Evolutionary conservation across 2,113 vertebrate species (phyloP).

Genomic region (Petaurus breviceps): DNA sequence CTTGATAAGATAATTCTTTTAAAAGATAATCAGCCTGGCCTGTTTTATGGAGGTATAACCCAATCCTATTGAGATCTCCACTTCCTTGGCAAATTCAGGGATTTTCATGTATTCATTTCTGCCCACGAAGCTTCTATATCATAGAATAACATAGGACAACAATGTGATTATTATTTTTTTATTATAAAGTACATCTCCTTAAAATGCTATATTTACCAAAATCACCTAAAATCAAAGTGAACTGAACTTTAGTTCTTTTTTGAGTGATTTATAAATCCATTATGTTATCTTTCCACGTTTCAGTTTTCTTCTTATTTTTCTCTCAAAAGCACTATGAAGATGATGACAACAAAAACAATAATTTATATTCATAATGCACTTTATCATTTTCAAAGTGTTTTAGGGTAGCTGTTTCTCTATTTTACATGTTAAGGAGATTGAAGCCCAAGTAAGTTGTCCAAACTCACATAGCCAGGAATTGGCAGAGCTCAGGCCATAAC

Average conservation of each 20-base stretch:
- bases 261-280: neutral
- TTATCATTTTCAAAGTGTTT: neutral
- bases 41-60: neutral
- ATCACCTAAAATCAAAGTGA: constrained; percentile 5
- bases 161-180: neutral
- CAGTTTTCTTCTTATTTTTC: neutral
- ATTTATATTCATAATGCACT: neutral
- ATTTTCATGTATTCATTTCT: neutral
- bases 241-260: neutral
- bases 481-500: neutral
- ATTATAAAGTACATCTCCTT: constrained; percentile 40
- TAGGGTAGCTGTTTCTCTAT: neutral
- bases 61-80: neutral
- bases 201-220: constrained; percentile 9
- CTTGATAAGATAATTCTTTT: neutral
- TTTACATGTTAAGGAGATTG: neutral
- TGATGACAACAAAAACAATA: neutral
- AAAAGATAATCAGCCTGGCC: neutral
- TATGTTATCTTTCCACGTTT: neutral
- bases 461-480: neutral
- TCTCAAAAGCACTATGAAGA: neutral
- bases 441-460: neutral
- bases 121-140: neutral
- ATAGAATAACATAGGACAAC: neutral
- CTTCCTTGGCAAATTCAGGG: neutral